Percentiles rank a stretch among this genome's conserved stretches.
Evolutionary conservation across 2,797 vertebrate genomes (phyloP).

Genomic region (Cyprinodon diabolis): DNA sequence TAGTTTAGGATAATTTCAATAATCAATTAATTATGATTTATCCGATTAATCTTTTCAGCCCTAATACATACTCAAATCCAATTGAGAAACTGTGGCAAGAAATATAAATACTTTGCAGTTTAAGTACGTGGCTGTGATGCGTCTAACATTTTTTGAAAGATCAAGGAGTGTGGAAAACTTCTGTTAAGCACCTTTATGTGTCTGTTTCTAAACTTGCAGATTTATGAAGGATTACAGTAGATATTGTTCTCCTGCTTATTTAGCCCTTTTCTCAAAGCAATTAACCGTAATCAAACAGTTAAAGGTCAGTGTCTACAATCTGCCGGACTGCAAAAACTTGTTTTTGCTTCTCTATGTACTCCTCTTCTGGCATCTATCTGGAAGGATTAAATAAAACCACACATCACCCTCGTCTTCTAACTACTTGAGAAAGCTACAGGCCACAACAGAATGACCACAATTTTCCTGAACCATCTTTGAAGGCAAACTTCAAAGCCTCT

Average conservation of each 20-base stretch:
- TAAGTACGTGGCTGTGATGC: neutral
- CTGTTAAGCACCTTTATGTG: neutral
- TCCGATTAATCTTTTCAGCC: too few relatives aligned
- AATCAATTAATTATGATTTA: neutral
- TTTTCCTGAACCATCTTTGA: slow-evolving; percentile 32
- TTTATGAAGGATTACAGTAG: slow-evolving; percentile 1
- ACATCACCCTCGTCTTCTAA: slow-evolving; percentile 22
- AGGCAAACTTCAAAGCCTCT: slow-evolving; percentile 34
- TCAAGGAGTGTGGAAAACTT: neutral
- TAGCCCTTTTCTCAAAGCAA: slow-evolving; percentile 41
- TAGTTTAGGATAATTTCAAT: neutral
- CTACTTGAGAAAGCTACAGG: slow-evolving; percentile 42
- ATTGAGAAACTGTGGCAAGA: neutral
- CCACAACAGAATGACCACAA: slow-evolving; percentile 31
- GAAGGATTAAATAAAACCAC: slow-evolving; percentile 21
- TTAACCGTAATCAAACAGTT: slow-evolving; percentile 38
- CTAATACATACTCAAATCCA: neutral
- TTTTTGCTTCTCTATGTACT: slow-evolving; percentile 31
- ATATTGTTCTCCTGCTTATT: slow-evolving; percentile 7
- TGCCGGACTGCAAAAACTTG: slow-evolving; percentile 33
- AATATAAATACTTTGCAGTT: neutral
- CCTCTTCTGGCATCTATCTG: slow-evolving; percentile 30
- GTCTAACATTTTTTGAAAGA: neutral
- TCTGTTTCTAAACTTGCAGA: slow-evolving; percentile 8
- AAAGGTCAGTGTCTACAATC: slow-evolving; percentile 44